Conservation (phyloP, 2,888 invertebrate genomes). For the Parasteatoda lunata region DNA sequence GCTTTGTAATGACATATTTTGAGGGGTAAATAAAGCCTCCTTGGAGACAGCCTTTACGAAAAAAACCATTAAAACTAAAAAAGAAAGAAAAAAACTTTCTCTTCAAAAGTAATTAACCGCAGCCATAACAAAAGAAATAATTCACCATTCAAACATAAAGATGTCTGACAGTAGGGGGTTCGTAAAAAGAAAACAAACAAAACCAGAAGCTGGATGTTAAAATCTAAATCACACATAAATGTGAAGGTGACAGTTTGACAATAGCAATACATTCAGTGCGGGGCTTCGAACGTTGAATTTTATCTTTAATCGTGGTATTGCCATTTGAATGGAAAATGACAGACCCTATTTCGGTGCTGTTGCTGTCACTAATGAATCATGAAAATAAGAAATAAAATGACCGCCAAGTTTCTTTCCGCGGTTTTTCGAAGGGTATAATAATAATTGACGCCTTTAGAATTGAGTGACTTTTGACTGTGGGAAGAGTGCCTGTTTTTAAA, state of each 20-base stretch:
- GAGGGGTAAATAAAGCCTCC: too few relatives aligned
- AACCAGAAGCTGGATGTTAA: conserved; percentile 27
- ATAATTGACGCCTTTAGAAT: conserved; percentile 50
- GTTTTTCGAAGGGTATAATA: conserved; percentile 13
- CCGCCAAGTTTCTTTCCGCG: conserved; percentile 24
- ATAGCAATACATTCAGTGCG: conserved; percentile 49
- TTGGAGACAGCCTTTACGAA: not conserved
- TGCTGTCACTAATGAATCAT: conserved; percentile 55
- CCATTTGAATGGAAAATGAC: conserved; percentile 49
- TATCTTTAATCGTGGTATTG: conserved; percentile 51
- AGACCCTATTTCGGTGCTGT: conserved; percentile 33
- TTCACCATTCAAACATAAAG: conserved; percentile 37
- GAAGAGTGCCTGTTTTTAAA: not conserved
- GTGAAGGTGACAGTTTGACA: conserved; percentile 64
- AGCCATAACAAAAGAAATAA: conserved; percentile 38
- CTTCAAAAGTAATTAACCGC: conserved; percentile 59
- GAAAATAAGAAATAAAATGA: conserved; percentile 57
- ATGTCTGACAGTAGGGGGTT: conserved; percentile 27
- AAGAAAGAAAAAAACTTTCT: conserved; percentile 14
- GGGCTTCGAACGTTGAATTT: conserved; percentile 18
- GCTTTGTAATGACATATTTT: too few relatives aligned
- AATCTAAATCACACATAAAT: conserved; percentile 62
- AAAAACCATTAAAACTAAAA: not conserved
- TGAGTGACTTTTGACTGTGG: conserved; percentile 31
- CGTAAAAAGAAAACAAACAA: conserved; percentile 25